Percentiles rank a stretch among this genome's conserved stretches.
Evolutionary conservation across 2,797 vertebrate species (phyloP).

Genomic region (Champsocephalus gunnari): DNA sequence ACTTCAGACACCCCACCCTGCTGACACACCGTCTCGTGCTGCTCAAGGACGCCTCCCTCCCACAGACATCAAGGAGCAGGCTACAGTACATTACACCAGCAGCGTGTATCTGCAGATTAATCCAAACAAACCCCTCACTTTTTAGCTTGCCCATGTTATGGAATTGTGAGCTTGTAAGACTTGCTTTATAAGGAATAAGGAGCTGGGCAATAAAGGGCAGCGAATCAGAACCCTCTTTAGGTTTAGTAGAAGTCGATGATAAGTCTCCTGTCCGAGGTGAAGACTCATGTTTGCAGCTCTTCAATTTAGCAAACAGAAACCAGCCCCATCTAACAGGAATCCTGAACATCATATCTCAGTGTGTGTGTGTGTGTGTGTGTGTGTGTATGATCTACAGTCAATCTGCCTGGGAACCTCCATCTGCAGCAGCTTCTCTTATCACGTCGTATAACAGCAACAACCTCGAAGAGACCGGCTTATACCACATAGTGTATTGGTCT

Average conservation of each 20-base stretch:
- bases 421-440: background rate
- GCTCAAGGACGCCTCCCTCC: constrained; percentile 64
- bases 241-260: no score
- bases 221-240: no score
- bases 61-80: constrained; percentile 39
- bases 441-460: background rate
- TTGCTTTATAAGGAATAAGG: no score
- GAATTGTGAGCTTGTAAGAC: background rate
- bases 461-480: background rate
- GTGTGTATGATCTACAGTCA: background rate
- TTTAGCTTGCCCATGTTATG: background rate
- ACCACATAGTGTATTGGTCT: constrained; percentile 12
- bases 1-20: constrained; percentile 65
- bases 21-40: constrained; percentile 56
- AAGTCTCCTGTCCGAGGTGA: no score
- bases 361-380: no score
- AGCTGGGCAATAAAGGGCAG: no score
- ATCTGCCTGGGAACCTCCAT: background rate
- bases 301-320: no score
- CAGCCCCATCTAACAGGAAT: no score
- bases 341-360: no score
- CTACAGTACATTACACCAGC: constrained; percentile 9
- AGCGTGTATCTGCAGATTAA: constrained; percentile 1
- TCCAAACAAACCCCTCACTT: constrained; percentile 1
- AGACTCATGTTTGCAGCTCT: no score